Evolutionary conservation across 2,113 vertebrate genomes (phyloP), one percentile per base, ranked within the genome.

Genomic region (Engraulis encrasicolus): DNA sequence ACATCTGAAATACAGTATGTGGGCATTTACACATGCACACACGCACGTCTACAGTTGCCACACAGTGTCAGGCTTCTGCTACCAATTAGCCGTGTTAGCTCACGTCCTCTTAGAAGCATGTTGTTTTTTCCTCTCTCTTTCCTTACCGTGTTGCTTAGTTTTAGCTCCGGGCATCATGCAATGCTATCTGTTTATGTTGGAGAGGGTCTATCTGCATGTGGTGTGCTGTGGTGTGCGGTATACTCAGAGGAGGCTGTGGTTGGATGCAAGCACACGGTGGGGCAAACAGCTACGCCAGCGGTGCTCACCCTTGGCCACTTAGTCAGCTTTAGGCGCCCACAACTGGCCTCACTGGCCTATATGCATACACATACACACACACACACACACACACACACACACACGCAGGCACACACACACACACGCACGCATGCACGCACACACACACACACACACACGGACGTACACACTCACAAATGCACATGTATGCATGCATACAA

Each of bases 41-140:
- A n/a, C n/a, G n/a, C 74, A 9, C 40, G 3, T 5, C 40, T 54
- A 78, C 45, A 79, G 82, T 80, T 81, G 83, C 50, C 52, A 82
- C 66, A 78, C 78, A 61, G 66, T 54, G n/a, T 48, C 49, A 23
- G 66, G 81, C 61, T 84, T 82, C 85, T 84, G 81, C 79, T 89
- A 86, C 80, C 85, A 85, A 86, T 90, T 85, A 87, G 79, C 77
- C 81, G 50, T 40, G 66, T 74, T 74, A 84, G 77, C 40, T 77
- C 78, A 82, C 52, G 77, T 87, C 82, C 86, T 74, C 66, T 5
- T 2, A 6, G 66, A 23, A 74, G 66, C 40, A 45, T 45, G 40
- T 45, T 45, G 27, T 2, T 14, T 36, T 74, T 74, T 74, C 14
- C 4, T 34, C 0, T 34, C 0, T 74, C 15, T 36, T 31, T 2